A percentile compares a stretch with the other conserved stretches of the same genome.
Conservation (phyloP, 2,797 vertebrate genomes). For the Clamator glandarius region DNA sequence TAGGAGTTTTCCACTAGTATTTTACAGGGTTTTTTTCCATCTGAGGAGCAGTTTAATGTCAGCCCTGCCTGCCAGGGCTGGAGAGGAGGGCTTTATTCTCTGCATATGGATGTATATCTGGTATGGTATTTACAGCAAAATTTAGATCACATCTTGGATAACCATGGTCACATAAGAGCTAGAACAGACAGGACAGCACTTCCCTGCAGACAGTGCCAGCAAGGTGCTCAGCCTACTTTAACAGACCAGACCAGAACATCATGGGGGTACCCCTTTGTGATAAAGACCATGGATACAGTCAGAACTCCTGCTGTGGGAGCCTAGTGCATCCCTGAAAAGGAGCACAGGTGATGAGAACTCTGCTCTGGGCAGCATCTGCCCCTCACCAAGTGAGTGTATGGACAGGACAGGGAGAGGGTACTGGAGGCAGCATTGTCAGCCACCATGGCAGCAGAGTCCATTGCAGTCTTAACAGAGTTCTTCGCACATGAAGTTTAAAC, state of each 20-base stretch:
- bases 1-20: background rate
- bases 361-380: background rate
- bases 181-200: background rate
- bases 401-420: background rate
- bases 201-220: background rate
- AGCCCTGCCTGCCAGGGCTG: background rate
- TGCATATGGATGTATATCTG: background rate
- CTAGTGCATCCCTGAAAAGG: background rate
- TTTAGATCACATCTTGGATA: background rate
- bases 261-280: accelerated
- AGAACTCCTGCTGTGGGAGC: background rate
- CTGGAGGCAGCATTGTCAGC: background rate
- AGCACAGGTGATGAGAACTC: background rate
- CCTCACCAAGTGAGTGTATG: background rate
- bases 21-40: background rate
- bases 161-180: background rate
- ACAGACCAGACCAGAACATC: background rate
- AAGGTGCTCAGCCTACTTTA: background rate
- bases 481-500: background rate
- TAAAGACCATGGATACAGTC: background rate
- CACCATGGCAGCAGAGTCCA: background rate
- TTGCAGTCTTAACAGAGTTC: background rate
- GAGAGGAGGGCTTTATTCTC: background rate
- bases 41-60: background rate
- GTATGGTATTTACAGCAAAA: background rate